These are phyloP conservation scores for Mus spicilegus DNA, from an alignment of 2,113 vertebrate genomes.

Conservation along the genomic window DNA sequence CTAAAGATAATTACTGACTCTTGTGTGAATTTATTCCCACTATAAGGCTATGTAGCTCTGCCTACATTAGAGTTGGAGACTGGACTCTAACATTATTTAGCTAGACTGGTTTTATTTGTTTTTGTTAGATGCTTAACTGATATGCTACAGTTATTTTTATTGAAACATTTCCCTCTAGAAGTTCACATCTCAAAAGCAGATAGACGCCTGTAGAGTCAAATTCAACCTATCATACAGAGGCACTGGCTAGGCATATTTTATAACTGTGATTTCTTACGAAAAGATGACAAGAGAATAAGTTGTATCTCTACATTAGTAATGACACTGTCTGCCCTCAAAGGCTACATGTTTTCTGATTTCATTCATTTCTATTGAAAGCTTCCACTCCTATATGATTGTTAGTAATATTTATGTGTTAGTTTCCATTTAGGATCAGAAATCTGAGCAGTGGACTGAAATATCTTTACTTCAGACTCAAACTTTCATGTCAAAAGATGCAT, in stretches of 20 bases:
- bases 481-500: neutral
- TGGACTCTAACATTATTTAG: neutral
- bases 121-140: neutral
- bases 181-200: neutral
- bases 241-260: neutral
- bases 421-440: neutral
- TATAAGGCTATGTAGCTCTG: neutral
- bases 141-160: slow-evolving; percentile 14
- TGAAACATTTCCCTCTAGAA: neutral
- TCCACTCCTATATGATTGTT: neutral
- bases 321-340: neutral
- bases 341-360: neutral
- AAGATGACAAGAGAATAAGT: neutral
- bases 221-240: neutral
- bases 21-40: neutral
- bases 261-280: neutral
- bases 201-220: neutral
- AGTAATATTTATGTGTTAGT: neutral
- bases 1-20: neutral
- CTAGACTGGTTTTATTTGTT: neutral
- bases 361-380: neutral
- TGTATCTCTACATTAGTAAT: neutral
- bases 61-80: neutral
- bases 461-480: neutral
- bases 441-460: neutral